Conservation (phyloP, 2,797 vertebrate species). For the Amblyopsis hoosieri region DNA sequence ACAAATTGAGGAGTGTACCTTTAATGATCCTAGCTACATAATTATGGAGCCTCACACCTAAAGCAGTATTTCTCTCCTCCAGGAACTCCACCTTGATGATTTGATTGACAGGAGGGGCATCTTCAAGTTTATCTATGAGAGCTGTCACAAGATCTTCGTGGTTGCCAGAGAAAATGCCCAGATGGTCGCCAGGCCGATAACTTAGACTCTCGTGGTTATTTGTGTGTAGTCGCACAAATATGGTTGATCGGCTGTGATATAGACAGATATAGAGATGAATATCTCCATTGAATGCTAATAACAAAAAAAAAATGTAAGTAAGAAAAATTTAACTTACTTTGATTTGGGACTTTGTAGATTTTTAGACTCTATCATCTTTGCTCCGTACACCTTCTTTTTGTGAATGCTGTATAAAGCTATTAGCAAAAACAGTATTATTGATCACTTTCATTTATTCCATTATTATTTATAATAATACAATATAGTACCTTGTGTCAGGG, state of each 20-base stretch:
- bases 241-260: constrained; percentile 87
- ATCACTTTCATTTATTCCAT: background rate
- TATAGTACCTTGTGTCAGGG: constrained; percentile 86
- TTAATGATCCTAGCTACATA: no score
- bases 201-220: constrained; percentile 86
- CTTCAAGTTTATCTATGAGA: constrained; percentile 91
- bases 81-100: constrained; percentile 93
- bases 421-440: constrained; percentile 23
- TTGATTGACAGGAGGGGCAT: constrained; percentile 91
- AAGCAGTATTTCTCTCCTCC: constrained; percentile 92
- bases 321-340: constrained; percentile 78
- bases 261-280: constrained; percentile 25
- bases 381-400: constrained; percentile 90
- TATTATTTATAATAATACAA: background rate
- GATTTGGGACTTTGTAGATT: constrained; percentile 94
- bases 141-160: constrained; percentile 90
- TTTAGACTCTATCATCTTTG: constrained; percentile 87
- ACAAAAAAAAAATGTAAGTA: background rate
- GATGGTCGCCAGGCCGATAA: constrained; percentile 94
- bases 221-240: constrained; percentile 92
- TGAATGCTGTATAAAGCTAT: constrained; percentile 90
- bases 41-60: constrained; percentile 79
- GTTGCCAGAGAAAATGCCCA: constrained; percentile 95
- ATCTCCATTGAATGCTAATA: constrained; percentile 1
- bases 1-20: no score